Conservation (phyloP, 2,113 vertebrate species). For the Vimba vimba region DNA sequence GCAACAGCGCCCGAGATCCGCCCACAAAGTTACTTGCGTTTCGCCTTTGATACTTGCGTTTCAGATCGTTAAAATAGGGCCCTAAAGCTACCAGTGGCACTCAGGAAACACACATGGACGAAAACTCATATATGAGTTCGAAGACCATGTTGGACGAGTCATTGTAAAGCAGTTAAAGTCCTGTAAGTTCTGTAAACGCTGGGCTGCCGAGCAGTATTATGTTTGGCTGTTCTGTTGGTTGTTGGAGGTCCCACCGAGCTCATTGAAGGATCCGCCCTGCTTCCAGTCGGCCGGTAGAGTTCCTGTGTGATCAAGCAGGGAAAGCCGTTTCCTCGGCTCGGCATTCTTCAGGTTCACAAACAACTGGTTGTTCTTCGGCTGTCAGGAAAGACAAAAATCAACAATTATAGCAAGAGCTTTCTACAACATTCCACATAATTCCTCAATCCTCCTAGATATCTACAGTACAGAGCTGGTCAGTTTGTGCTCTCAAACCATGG, state of each 20-base stretch:
- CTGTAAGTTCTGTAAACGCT: background rate
- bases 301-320: constrained; percentile 77
- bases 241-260: constrained; percentile 81
- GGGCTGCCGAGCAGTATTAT: background rate
- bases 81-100: background rate
- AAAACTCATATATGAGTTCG: too few species aligned
- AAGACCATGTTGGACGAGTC: background rate
- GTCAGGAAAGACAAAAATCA: constrained; percentile 38
- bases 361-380: constrained; percentile 86
- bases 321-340: constrained; percentile 80
- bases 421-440: background rate
- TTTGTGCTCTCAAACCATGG: background rate
- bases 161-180: background rate
- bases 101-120: background rate
- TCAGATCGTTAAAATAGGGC: too few species aligned
- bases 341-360: constrained; percentile 87
- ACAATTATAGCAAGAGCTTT: background rate
- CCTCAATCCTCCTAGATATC: background rate
- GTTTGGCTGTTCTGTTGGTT: background rate
- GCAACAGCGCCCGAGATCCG: too few species aligned
- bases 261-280: constrained; percentile 86
- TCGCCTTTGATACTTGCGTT: too few species aligned
- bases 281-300: constrained; percentile 95
- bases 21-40: too few species aligned
- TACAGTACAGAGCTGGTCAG: background rate